These are phyloP conservation scores for Hypomecis punctinalis DNA, from an alignment of 2,888 invertebrate species.

Conservation along the genomic window DNA sequence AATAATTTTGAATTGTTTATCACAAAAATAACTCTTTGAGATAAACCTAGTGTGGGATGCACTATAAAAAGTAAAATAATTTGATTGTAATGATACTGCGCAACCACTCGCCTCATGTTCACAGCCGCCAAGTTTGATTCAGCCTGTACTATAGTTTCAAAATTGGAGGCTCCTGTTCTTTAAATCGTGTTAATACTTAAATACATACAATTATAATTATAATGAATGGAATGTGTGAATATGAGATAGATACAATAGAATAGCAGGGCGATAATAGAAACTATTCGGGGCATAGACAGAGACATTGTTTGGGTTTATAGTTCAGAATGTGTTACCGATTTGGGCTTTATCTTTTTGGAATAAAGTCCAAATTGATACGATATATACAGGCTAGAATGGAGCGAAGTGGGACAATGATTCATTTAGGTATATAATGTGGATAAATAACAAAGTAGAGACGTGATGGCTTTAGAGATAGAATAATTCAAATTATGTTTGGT, in stretches of 20 bases:
- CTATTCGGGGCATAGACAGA: slow-evolving; percentile 32
- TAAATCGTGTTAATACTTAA: slow-evolving; percentile 47
- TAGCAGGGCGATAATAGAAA: slow-evolving; percentile 49
- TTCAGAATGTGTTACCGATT: slow-evolving; percentile 27
- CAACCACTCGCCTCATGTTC: no score
- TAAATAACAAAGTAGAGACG: slow-evolving; percentile 8
- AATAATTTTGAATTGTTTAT: no score
- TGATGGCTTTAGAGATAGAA: not conserved
- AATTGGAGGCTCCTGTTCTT: slow-evolving; percentile 33
- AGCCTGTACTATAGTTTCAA: no score
- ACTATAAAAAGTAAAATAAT: no score
- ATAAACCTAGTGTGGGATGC: no score
- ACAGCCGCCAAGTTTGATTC: no score
- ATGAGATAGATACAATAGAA: slow-evolving; percentile 39
- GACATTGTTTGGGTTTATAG: slow-evolving; percentile 35
- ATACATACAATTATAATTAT: slow-evolving; percentile 47
- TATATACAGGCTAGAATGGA: slow-evolving; percentile 18
- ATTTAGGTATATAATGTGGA: slow-evolving; percentile 9
- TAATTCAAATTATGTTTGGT: not conserved
- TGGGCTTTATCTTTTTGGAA: slow-evolving; percentile 29
- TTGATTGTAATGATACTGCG: no score
- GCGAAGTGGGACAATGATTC: slow-evolving; percentile 4
- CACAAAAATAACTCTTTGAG: no score
- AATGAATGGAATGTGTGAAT: slow-evolving; percentile 45
- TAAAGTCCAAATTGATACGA: slow-evolving; percentile 34